Conservation (phyloP, 2,888 invertebrate genomes). For the Stramonita haemastoma region DNA sequence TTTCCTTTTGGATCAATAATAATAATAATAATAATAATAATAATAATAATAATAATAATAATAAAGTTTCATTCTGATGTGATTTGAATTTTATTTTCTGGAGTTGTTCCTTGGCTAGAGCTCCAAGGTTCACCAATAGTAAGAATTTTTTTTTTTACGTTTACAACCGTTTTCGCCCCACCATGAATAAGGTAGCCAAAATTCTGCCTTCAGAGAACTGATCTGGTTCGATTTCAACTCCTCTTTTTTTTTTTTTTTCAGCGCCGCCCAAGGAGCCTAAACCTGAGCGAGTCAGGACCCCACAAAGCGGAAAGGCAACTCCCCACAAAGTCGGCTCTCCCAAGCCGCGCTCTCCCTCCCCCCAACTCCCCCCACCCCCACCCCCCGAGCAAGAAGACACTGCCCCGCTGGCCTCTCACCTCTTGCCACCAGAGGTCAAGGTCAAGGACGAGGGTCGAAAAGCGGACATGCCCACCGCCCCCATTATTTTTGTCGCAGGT, state of each 20-base stretch:
- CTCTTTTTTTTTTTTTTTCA: background rate
- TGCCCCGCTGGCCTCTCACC: conserved; percentile 31
- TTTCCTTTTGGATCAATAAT: too few species aligned
- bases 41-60: too few species aligned
- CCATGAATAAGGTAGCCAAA: too few species aligned
- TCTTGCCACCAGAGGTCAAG: conserved; percentile 53
- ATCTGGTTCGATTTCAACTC: too few species aligned
- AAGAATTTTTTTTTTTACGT: too few species aligned
- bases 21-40: too few species aligned
- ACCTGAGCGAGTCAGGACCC: background rate
- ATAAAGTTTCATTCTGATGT: too few species aligned
- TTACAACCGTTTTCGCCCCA: too few species aligned
- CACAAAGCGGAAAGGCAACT: conserved; percentile 13
- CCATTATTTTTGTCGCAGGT: conserved; percentile 82
- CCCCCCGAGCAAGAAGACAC: background rate
- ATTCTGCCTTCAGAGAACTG: too few species aligned
- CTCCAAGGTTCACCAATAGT: too few species aligned
- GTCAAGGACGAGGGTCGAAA: conserved; percentile 69
- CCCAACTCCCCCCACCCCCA: background rate
- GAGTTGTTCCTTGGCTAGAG: too few species aligned
- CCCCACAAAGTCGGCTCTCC: conserved; percentile 31
- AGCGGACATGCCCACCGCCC: conserved; percentile 77
- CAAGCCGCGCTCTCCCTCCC: conserved; percentile 10
- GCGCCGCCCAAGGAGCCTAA: conserved; percentile 7
- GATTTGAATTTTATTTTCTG: too few species aligned